phyloP scores from a whole-genome alignment of 2,797 vertebrate species.

The Merluccius polli region DNA sequence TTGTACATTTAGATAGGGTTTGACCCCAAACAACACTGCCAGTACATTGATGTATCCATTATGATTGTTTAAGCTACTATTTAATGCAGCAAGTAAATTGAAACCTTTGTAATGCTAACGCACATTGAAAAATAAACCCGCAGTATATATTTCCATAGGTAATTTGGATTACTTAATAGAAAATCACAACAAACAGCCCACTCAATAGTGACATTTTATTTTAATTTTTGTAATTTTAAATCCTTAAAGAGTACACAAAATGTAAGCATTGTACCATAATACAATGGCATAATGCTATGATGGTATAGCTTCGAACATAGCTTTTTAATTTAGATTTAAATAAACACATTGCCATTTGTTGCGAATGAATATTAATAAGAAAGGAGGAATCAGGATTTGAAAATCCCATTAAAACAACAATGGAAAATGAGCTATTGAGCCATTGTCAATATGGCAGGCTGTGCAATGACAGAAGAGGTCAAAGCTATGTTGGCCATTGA shows the following conservation, averaged over 20 bases:
- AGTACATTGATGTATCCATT: constrained; percentile 42
- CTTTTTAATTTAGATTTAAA: not conserved
- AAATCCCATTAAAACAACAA: not conserved
- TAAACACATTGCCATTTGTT: not conserved
- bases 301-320: not conserved
- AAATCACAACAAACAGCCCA: not conserved
- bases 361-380: not conserved
- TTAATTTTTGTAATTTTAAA: not conserved
- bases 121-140: constrained; percentile 13
- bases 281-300: not conserved
- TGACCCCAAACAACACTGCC: constrained; percentile 50
- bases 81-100: constrained; percentile 35
- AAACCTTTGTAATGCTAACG: not conserved
- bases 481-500: not conserved
- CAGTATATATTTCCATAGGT: constrained; percentile 40
- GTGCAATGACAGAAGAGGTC: not conserved
- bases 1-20: constrained; percentile 61
- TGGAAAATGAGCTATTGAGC: not conserved
- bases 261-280: not conserved
- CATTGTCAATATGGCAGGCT: not conserved
- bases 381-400: not conserved
- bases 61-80: constrained; percentile 26
- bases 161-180: not conserved
- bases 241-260: not conserved
- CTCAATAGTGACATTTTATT: not conserved